Conservation (phyloP, 2,113 vertebrate genomes). For the Enhydra lutris region DNA sequence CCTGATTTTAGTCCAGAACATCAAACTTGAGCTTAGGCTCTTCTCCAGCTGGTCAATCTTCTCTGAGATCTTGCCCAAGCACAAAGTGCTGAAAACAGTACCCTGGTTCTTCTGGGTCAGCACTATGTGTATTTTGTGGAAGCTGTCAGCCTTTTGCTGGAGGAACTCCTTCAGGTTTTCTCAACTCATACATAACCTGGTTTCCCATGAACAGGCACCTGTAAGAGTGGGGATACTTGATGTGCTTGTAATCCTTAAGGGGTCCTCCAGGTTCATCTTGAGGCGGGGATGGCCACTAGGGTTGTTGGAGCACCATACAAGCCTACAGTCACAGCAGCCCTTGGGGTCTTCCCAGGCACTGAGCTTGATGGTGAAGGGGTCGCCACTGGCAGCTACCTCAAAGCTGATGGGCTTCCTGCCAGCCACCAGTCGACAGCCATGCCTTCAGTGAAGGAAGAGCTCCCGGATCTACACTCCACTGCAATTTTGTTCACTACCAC, state of each 20-base stretch:
- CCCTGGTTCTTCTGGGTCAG: conserved; percentile 45
- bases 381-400: background rate
- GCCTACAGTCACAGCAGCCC: background rate
- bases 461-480: background rate
- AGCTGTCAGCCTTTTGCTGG: background rate
- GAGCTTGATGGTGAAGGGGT: background rate
- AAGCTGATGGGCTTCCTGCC: background rate
- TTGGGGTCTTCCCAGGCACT: background rate
- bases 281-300: conserved; percentile 92
- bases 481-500: background rate
- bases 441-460: background rate
- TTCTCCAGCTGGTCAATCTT: conserved; percentile 89
- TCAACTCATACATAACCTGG: background rate
- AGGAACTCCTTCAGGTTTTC: background rate
- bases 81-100: conserved; percentile 91
- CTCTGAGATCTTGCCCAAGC: conserved; percentile 93
- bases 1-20: conserved; percentile 96
- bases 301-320: conserved; percentile 87
- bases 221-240: conserved; percentile 96
- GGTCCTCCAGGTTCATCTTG: conserved; percentile 96
- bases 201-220: conserved; percentile 96
- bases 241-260: conserved; percentile 96
- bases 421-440: background rate
- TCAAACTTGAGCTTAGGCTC: conserved; percentile 96
- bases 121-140: background rate